A percentile compares a stretch with the other conserved stretches of the same genome.
phyloP scores from a whole-genome alignment of 2,113 vertebrate genomes.

The Gadus chalcogrammus region DNA sequence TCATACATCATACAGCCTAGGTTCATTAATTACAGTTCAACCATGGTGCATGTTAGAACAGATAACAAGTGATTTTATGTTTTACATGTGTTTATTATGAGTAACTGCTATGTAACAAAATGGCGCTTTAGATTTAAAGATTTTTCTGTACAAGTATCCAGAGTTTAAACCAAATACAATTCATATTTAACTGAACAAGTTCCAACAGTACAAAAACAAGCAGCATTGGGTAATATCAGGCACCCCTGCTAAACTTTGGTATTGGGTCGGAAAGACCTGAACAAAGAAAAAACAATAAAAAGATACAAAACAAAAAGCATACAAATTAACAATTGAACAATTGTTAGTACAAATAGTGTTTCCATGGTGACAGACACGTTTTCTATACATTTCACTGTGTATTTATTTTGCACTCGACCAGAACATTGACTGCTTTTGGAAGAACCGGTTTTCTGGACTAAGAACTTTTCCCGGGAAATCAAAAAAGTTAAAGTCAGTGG shows the following conservation, averaged over 20 bases:
- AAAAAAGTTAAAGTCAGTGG: too few species aligned
- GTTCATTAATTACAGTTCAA: conserved; percentile 5
- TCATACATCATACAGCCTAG: conserved; percentile 20
- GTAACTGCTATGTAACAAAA: conserved; percentile 68
- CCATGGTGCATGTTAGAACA: too few species aligned
- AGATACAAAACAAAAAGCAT: conserved; percentile 21
- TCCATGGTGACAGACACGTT: not conserved
- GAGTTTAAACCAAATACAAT: conserved; percentile 49
- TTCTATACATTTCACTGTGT: not conserved
- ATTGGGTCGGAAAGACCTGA: conserved; percentile 34
- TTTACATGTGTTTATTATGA: conserved; percentile 63
- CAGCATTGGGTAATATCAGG: conserved; percentile 63
- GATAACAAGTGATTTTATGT: conserved; percentile 47
- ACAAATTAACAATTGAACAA: not conserved
- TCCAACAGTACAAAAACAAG: conserved; percentile 48
- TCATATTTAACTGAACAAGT: conserved; percentile 25
- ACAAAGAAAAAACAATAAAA: conserved; percentile 18
- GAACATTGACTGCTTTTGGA: too few species aligned
- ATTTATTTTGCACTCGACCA: too few species aligned
- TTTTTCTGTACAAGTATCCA: conserved; percentile 64
- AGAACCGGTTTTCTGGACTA: too few species aligned
- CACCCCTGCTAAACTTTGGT: conserved; percentile 74
- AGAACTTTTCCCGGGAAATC: too few species aligned
- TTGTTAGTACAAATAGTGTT: not conserved
- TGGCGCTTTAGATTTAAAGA: conserved; percentile 72